Evolutionary conservation across 1,140 invertebrate genomes (phyloP), one percentile per base, ranked within the genome.

Genomic region (Drosophila cardini): DNA sequence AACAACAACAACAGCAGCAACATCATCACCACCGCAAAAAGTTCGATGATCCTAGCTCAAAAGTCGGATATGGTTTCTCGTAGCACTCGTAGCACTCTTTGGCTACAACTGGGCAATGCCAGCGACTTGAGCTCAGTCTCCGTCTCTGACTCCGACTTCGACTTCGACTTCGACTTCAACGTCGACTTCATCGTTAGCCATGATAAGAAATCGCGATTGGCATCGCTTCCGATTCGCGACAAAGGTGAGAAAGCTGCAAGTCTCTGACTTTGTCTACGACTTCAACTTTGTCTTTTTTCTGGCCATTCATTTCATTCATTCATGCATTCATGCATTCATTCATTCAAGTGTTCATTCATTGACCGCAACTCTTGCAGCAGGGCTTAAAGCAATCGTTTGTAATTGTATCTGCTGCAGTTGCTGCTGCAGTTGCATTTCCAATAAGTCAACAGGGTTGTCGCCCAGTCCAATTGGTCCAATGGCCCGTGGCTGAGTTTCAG

Each of bases 191-290:
- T 2, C 75, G 70, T 78, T 74, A 74, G 79, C 56, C 43, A 58
- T 83, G 83, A 86, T 86, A 87, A 86, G 76, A 84, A 87, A 87
- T 84, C 84, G 85, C 73, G 85, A 84, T 84, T 72, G 80, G 64
- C 76, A 80, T 89, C 83, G 84, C 80, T 87, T 87, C 84, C 84
- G 84, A 87, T 90, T 76, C 38, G 15, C 79, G 70, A 89, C 83
- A 84, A 90, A 87, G 83, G 85, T 87, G 83, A 89, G 83, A 87
- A 87, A 76, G 65, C 70, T 55, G 45, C 42, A 40, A 40, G 38
- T 13, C 38, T 69, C 26, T 50, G 50, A 46, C 57, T 61, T 60
- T 61, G 68, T 36, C 42, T 74, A 1, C 21, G 34, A 30, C 13
- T 18, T 53, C 16, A 21, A 45, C 18, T 62, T 36, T 34, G 9